phyloP scores from a whole-genome alignment of 2,888 invertebrate genomes.

The Drosophila testacea region DNA sequence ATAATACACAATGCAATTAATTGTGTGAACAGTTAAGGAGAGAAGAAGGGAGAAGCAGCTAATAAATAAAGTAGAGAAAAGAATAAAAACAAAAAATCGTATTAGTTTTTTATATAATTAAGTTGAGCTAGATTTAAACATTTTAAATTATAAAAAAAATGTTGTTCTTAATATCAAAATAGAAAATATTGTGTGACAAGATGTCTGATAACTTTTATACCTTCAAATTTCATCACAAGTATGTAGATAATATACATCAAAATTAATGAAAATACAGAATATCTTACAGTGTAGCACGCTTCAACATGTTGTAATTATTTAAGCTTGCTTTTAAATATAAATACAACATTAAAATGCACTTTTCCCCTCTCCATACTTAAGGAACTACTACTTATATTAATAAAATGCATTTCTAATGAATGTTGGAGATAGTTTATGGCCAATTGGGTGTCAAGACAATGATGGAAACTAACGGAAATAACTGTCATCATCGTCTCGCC shows the following conservation, averaged over 20 bases:
- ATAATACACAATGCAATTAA: slow-evolving; percentile 3
- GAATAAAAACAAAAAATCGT: too few relatives aligned
- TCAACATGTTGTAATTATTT: background rate
- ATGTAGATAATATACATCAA: too few relatives aligned
- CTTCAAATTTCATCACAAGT: too few relatives aligned
- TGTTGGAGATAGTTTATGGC: slow-evolving; percentile 23
- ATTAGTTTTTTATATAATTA: too few relatives aligned
- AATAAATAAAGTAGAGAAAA: too few relatives aligned
- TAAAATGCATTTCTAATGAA: background rate
- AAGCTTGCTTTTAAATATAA: background rate
- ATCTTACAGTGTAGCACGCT: background rate
- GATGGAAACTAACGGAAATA: slow-evolving; percentile 41
- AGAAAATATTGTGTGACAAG: too few relatives aligned
- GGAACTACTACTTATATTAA: background rate
- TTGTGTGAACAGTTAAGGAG: background rate
- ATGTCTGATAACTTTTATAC: too few relatives aligned
- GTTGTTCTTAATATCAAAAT: too few relatives aligned
- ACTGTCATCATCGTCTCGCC: slow-evolving; percentile 23
- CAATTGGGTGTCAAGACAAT: slow-evolving; percentile 46
- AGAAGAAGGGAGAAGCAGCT: background rate
- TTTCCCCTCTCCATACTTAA: background rate
- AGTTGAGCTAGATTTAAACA: too few relatives aligned
- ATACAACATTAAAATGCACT: background rate
- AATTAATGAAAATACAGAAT: background rate
- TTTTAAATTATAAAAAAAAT: too few relatives aligned